Evolutionary conservation across 2,113 vertebrate genomes (phyloP).

Genomic region (Petroica traversi): DNA sequence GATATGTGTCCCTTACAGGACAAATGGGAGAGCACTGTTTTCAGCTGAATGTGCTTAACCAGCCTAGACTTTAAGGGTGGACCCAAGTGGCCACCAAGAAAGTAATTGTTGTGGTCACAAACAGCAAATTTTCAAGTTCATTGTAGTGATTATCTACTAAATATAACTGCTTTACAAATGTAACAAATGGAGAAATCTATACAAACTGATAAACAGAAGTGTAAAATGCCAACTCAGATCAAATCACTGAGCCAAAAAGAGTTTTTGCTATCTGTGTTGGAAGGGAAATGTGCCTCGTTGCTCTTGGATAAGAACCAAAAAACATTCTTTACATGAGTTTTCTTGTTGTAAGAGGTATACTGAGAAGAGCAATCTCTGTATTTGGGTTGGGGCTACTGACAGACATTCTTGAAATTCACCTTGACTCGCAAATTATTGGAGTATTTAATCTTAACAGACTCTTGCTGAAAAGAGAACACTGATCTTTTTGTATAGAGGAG

Average conservation of each 20-base stretch:
- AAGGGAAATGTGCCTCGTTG: neutral
- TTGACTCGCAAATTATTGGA: neutral
- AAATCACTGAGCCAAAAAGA: neutral
- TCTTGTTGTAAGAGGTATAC: neutral
- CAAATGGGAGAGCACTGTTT: neutral
- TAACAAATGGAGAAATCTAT: neutral
- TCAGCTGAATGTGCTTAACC: neutral
- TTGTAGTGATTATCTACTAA: neutral
- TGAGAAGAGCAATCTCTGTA: neutral
- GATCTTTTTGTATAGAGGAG: neutral
- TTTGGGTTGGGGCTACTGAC: neutral
- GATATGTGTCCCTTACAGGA: neutral
- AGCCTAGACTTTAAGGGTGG: neutral
- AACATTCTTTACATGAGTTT: neutral
- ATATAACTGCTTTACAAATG: neutral
- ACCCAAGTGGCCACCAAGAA: neutral
- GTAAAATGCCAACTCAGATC: neutral
- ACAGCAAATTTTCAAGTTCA: neutral
- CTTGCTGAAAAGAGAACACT: neutral
- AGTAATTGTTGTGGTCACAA: neutral
- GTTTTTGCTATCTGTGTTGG: neutral
- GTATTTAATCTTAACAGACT: neutral
- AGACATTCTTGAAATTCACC: neutral
- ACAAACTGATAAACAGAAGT: neutral
- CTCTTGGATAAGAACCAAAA: neutral